phyloP scores from a whole-genome alignment of 2,113 vertebrate species.

The Meles meles region DNA sequence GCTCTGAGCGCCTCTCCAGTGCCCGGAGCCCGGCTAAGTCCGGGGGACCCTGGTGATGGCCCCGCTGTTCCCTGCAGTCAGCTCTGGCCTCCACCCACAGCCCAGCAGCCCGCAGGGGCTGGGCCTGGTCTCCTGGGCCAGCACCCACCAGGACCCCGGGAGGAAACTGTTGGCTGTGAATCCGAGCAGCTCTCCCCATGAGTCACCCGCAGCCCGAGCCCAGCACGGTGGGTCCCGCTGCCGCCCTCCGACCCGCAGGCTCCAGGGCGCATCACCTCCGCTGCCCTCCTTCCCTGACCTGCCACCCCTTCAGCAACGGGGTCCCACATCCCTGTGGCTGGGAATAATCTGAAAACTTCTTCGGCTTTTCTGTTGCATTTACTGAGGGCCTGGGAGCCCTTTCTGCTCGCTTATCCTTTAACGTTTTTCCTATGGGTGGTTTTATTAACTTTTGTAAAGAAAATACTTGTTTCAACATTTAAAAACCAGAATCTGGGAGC shows the following conservation, averaged over 20 bases:
- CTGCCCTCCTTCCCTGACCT: not conserved
- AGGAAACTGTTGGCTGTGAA: not conserved
- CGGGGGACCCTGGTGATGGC: not conserved
- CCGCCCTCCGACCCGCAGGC: not conserved
- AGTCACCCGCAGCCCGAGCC: not conserved
- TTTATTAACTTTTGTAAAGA: not conserved
- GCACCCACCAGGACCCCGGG: not conserved
- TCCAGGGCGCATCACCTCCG: not conserved
- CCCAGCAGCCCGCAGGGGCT: not conserved
- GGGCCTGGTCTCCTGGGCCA: no score
- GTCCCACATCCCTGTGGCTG: not conserved
- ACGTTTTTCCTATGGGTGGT: not conserved
- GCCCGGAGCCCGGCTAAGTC: not conserved
- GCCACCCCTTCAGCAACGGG: not conserved
- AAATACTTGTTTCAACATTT: not conserved
- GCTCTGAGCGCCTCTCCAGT: not conserved
- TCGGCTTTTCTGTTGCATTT: not conserved
- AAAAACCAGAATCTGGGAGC: not conserved
- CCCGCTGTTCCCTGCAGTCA: not conserved
- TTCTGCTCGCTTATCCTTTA: not conserved
- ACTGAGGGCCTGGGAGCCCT: not conserved
- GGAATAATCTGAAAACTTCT: slow-evolving; percentile 27
- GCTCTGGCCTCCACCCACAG: not conserved
- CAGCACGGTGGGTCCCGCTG: not conserved
- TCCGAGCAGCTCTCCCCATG: not conserved